Evolutionary conservation across 2,113 vertebrate species (phyloP).

Genomic region (Rhea americana): DNA sequence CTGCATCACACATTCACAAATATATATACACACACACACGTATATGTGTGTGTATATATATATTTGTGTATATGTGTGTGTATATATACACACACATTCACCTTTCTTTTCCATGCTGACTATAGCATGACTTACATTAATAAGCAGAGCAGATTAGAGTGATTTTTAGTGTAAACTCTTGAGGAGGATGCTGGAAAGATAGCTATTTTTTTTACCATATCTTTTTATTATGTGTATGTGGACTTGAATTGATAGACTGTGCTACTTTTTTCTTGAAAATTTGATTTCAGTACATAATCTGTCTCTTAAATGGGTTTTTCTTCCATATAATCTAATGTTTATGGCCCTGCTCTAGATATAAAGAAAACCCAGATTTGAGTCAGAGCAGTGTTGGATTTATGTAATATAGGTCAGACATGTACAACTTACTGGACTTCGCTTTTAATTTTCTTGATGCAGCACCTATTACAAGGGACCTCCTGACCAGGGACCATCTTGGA

Average conservation of each 20-base stretch:
- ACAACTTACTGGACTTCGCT: not conserved
- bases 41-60: not conserved
- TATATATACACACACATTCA: not conserved
- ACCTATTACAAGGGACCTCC: fast-evolving
- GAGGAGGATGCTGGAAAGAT: not conserved
- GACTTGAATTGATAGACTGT: not conserved
- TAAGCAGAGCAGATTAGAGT: not conserved
- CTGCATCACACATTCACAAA: fast-evolving
- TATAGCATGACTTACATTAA: not conserved
- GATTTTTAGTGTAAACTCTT: not conserved
- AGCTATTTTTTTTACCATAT: not conserved
- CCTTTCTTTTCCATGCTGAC: not conserved
- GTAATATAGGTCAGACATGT: fast-evolving
- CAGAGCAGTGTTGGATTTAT: not conserved
- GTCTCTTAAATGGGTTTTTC: not conserved
- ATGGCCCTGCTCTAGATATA: not conserved
- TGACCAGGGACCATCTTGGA: not conserved
- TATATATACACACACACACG: not conserved
- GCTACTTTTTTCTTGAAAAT: not conserved
- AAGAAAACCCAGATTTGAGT: not conserved
- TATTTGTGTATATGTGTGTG: too few relatives aligned
- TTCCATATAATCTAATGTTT: not conserved
- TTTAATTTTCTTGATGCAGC: not conserved
- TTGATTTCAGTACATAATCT: not conserved
- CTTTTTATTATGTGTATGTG: not conserved